Base-by-base conservation (phyloP, 2,888 invertebrate species). In the Lasioglossum villosulum region DNA sequence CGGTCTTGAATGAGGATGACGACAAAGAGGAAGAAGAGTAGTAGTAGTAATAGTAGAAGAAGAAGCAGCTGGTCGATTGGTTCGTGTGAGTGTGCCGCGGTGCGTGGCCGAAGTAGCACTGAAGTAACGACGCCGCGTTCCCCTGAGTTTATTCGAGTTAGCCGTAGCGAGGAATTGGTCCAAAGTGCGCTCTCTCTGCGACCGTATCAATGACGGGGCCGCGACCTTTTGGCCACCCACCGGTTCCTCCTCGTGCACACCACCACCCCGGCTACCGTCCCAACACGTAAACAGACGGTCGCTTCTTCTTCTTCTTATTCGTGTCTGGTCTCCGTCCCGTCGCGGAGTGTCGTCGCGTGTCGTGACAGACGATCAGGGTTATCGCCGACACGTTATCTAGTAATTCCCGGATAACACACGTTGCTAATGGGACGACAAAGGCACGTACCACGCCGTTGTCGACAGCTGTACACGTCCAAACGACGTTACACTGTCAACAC, bases 71-170 rank as follows among this genome's bases (percentile, higher is more conserved):
- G 56, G 52, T n/a, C 42, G 75, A 75, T 66, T 75, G 48, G 39
- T 16, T 16, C 75, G 80, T 81, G 77, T 84, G 87, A 84, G 87
- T 88, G 89, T 89, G 93, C 90, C 92, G 90, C 93, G 92, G 90
- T 93, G 90, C 91, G 92, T 92, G 92, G 94, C 92, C 93, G 88
- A 92, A 92, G 92, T 92, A 91, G 89, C 93, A 95, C 95, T 95
- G 94, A 93, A 93, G 93, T 91, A 89, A 91, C 88, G 89, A 86
- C 90, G 92, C 87, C 83, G 88, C 88, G 90, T 87, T 89, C 90
- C 90, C 91, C 90, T 89, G 86, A 88, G 93, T 94, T 94, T 94
- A 94, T 94, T 93, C 92, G 92, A 92, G 91, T 93, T 92, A 90
- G 90, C 85, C 91, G 90, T 86, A 87, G 88, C 90, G 83, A 88